These are phyloP conservation scores for Artibeus lituratus DNA, from an alignment of 2,797 vertebrate species.

Conservation along the genomic window DNA sequence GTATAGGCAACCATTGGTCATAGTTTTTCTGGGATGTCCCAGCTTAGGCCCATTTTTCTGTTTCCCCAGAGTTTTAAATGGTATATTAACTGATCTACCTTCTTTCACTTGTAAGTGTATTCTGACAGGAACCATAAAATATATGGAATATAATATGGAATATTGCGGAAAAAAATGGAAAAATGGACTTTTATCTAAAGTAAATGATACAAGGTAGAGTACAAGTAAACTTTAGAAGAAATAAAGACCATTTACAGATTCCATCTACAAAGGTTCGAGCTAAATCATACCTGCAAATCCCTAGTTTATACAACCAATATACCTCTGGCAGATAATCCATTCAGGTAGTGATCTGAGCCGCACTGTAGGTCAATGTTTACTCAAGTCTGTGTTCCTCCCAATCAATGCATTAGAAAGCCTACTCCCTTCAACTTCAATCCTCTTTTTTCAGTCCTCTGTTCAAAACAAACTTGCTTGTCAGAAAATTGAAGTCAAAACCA, in stretches of 20 bases:
- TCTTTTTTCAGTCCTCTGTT: neutral
- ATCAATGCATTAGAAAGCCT: slow-evolving; percentile 7
- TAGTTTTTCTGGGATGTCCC: neutral
- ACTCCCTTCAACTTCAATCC: neutral
- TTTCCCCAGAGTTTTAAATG: neutral
- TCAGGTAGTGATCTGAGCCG: neutral
- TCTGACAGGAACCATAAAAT: neutral
- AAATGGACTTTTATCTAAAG: neutral
- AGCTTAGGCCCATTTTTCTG: neutral
- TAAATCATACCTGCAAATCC: neutral
- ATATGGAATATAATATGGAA: neutral
- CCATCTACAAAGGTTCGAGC: neutral
- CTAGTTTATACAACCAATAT: neutral
- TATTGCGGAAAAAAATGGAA: neutral
- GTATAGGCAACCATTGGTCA: neutral
- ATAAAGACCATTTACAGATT: neutral
- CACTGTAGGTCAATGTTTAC: slow-evolving; percentile 32
- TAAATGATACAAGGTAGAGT: neutral
- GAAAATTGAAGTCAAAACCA: slow-evolving; percentile 35
- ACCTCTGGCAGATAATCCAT: slow-evolving; percentile 51
- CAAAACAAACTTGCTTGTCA: slow-evolving; percentile 37
- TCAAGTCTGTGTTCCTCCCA: slow-evolving; percentile 7
- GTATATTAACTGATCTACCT: neutral
- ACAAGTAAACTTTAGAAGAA: neutral
- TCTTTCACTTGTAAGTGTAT: neutral